phyloP scores from a whole-genome alignment of 2,113 vertebrate species.

The Ochotona curzoniae region DNA sequence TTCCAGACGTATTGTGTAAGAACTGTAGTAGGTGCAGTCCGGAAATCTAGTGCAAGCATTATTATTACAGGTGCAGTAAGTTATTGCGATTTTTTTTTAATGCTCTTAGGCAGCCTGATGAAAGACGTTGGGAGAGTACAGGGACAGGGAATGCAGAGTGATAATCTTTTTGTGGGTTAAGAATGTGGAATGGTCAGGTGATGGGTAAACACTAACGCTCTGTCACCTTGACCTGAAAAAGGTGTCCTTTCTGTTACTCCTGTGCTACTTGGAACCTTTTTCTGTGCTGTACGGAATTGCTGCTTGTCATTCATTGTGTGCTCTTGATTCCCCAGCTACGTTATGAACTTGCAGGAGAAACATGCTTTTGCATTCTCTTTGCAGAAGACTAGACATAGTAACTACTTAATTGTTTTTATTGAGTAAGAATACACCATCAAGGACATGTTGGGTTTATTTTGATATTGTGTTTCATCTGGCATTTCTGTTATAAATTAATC shows the following conservation, averaged over 20 bases:
- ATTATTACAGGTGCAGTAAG: not conserved
- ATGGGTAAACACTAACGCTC: not conserved
- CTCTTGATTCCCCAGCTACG: not conserved
- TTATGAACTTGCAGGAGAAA: not conserved
- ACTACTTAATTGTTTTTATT: not conserved
- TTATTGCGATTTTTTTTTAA: not conserved
- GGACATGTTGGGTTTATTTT: not conserved
- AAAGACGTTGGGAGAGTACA: not conserved
- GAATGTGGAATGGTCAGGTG: not conserved
- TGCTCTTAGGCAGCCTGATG: not conserved
- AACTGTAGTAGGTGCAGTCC: not conserved
- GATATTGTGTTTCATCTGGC: not conserved
- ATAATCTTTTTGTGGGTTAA: not conserved
- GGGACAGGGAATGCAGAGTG: not conserved
- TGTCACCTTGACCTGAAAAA: not conserved
- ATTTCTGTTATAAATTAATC: not conserved
- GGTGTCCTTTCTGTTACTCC: not conserved
- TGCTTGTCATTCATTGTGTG: not conserved
- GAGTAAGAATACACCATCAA: not conserved
- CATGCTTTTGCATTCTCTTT: not conserved
- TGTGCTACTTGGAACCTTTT: not conserved
- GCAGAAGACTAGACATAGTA: not conserved
- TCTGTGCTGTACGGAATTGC: not conserved
- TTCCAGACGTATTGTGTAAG: not conserved
- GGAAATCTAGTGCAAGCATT: not conserved